A percentile compares a stretch with the other conserved stretches of the same genome.
Evolutionary conservation across 2,888 invertebrate species (phyloP).

Genomic region (Mimachlamys varia): DNA sequence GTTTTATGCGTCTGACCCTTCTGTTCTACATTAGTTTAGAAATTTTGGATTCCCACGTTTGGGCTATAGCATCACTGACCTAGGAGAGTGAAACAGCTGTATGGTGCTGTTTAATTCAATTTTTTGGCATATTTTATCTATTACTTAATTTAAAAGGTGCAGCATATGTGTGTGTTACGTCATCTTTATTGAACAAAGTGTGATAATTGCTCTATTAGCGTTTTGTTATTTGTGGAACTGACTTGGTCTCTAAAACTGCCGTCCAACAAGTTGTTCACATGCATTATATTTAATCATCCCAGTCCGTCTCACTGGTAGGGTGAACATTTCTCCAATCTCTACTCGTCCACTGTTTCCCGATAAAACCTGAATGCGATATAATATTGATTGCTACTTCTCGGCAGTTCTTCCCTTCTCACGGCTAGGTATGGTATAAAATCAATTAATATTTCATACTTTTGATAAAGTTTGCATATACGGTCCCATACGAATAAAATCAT

Average conservation of each 20-base stretch:
- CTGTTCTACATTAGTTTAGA: too few species aligned
- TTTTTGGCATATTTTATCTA: too few species aligned
- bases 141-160: too few species aligned
- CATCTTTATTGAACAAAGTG: too few species aligned
- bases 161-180: too few species aligned
- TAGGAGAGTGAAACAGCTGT: too few species aligned
- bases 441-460: conserved; percentile 17
- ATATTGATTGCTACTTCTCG: not conserved
- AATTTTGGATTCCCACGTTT: too few species aligned
- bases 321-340: not conserved
- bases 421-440: not conserved
- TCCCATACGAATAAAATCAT: not conserved
- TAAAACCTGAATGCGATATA: not conserved
- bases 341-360: not conserved
- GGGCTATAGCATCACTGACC: too few species aligned
- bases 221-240: not conserved
- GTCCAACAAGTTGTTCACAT: not conserved
- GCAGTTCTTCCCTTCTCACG: not conserved
- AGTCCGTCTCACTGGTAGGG: not conserved
- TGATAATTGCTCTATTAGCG: not conserved
- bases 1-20: too few species aligned
- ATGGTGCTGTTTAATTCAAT: too few species aligned
- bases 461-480: conserved; percentile 19
- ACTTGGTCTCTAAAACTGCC: not conserved
- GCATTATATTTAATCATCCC: too few species aligned